Base-by-base conservation (phyloP, 2,888 invertebrate species). In the Desoria tigrina region DNA sequence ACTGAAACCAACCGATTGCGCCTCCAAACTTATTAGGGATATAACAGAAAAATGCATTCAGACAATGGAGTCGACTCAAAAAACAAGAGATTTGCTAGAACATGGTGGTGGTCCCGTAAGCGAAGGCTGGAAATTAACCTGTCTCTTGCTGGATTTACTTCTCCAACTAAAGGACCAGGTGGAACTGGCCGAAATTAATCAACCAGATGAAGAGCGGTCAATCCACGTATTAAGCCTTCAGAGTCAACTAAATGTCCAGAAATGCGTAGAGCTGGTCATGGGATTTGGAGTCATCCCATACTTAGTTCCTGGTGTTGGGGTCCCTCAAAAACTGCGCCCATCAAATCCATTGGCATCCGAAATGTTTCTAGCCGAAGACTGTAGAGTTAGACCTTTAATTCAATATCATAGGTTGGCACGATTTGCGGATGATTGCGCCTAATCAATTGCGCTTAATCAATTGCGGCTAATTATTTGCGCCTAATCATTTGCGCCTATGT, bases 301-400 rank as follows among this genome's bases (percentile, higher is more conserved):
- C 78, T 79, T 91, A 32, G 81, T 87, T 73, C 85, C 86, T 32
- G 88, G 88, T 1, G 80, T 89, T 51, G 88, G 88, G 32, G 79
- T 87, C 67, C 81, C 82, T 18, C 55, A 59, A 23, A 70, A 74
- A 56, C 53, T 71, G 42, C 66, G 74, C 23, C 71, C 69, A 62
- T 55, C 32, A 42, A 69, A 63, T 59, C 32, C 11, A 4, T 32
- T 61, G 1, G 60, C 63, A 37, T 57, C 64, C 7, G 55, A 69
- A 28, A 9, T 49, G 26, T 69, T 71, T 59, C 58, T 63, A 4
- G 57, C 23, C 9, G 64, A 65, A 37, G 71, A 65, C 14, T 11
- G 42, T 4, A 27, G 28, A 7, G 27, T 55, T 11, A 16, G 62
- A 6, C 68, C 60, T 11, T 55, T 64, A n/a, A 56, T 60, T 9